Percentiles rank a stretch among this genome's conserved stretches.
These are phyloP conservation scores for Lichenostomus cassidix DNA, from an alignment of 2,113 vertebrate genomes.

Conservation along the genomic window DNA sequence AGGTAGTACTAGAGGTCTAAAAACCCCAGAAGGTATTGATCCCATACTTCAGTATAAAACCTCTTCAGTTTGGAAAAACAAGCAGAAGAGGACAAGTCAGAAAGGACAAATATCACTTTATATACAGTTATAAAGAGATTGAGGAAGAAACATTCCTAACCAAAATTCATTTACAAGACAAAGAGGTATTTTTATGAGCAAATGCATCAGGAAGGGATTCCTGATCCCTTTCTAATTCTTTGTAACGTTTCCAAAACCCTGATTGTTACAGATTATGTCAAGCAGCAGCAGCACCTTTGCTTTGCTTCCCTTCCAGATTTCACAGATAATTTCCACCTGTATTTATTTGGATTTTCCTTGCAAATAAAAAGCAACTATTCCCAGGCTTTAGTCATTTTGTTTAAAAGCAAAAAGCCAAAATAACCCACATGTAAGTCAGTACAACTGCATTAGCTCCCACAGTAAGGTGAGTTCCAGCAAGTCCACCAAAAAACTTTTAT, in stretches of 20 bases:
- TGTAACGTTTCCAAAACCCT: not conserved
- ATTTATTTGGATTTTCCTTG: not conserved
- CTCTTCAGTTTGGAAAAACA: not conserved
- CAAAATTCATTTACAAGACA: not conserved
- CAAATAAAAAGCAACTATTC: not conserved
- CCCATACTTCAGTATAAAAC: not conserved
- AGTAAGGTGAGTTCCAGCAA: not conserved
- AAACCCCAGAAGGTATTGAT: not conserved
- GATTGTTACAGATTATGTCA: not conserved
- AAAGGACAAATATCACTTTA: not conserved
- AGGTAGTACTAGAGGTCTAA: not conserved
- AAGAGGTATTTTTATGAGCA: not conserved
- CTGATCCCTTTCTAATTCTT: not conserved
- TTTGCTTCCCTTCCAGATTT: not conserved
- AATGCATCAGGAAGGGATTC: not conserved
- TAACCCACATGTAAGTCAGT: not conserved
- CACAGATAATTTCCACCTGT: not conserved
- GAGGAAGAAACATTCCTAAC: not conserved
- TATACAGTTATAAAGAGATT: not conserved
- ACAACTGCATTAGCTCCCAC: not conserved
- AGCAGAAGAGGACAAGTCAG: not conserved
- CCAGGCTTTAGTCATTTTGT: not conserved
- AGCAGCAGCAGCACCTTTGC: not conserved
- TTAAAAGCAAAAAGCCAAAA: not conserved
- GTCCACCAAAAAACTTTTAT: not conserved